Base-by-base conservation (phyloP, 2,888 invertebrate genomes). In the Ectemnius continuus region DNA sequence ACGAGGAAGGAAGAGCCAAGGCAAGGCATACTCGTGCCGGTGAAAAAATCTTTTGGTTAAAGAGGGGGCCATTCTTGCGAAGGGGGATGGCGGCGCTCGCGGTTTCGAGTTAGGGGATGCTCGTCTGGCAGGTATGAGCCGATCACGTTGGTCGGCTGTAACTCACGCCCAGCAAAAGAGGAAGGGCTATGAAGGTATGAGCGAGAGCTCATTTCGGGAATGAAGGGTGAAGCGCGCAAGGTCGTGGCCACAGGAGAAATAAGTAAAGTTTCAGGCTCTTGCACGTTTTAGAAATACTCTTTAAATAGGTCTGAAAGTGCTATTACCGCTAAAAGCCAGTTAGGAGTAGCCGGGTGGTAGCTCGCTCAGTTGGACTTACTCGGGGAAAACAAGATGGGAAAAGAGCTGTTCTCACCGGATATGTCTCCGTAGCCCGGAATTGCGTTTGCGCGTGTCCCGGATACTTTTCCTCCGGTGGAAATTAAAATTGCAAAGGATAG, bases 301-400 rank as follows among this genome's bases (percentile, higher is more conserved):
- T 76, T 76, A 76, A 77, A 77, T 65, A 76, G 67, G 63, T 77
- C 77, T 77, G 76, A 76, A 76, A 79, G 78, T 67, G 20, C 78
- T 79, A 75, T 79, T 75, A 79, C 65, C 78, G 75, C 77, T 79
- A 79, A 79, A 78, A 78, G 78, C 74, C 77, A 77, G 70, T 77
- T 76, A 76, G 68, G 64, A 68, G 73, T 63, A 48, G 61, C n/a
- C 14, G 68, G 72, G 58, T 48, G 20, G 65, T 16, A n/a, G n/a
- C 45, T 11, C 66, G 58, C 61, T 62, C 62, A 48, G 59, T 14
- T 67, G 62, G 72, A 72, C 76, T 71, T 65, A 47, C 60, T 23
- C 76, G 62, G 56, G 47, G 59, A 48, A 77, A 77, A 73, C 67
- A 48, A 70, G 72, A 69, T 61, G 58, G 57, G 69, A 72, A 67